These are phyloP conservation scores for Nasua narica DNA, from an alignment of 2,797 vertebrate species.

Conservation along the genomic window DNA sequence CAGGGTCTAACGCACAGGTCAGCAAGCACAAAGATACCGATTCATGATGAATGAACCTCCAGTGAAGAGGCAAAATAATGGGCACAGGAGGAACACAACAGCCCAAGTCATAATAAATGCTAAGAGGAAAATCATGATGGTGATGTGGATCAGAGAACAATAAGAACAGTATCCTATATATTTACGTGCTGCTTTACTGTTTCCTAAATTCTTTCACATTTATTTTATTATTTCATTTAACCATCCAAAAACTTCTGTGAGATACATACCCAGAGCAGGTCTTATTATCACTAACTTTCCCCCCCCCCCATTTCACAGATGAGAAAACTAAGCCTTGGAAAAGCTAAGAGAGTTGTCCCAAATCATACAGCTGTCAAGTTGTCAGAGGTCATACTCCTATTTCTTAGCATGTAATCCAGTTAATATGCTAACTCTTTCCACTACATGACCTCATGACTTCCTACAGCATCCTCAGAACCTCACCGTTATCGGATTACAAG, in stretches of 20 bases:
- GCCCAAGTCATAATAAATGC: background rate
- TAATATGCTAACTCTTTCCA: background rate
- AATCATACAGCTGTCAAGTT: background rate
- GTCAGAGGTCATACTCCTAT: background rate
- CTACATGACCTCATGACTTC: background rate
- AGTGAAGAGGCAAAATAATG: background rate
- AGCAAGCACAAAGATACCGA: background rate
- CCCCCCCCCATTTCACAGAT: background rate
- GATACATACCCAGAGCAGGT: background rate
- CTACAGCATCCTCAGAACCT: background rate
- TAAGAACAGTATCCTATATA: background rate
- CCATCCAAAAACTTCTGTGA: background rate
- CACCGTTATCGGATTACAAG: background rate
- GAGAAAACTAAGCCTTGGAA: constrained; percentile 6
- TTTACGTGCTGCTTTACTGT: background rate
- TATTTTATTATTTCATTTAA: constrained; percentile 4
- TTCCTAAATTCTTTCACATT: background rate
- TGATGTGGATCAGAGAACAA: background rate
- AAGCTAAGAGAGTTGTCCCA: background rate
- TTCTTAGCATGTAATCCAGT: background rate
- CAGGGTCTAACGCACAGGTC: background rate
- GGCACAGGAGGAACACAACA: background rate
- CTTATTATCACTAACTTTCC: background rate
- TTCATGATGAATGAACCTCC: background rate
- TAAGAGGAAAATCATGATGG: constrained; percentile 11